Evolutionary conservation across 2,797 vertebrate genomes (phyloP).

Genomic region (Pangasius mekongensis): DNA sequence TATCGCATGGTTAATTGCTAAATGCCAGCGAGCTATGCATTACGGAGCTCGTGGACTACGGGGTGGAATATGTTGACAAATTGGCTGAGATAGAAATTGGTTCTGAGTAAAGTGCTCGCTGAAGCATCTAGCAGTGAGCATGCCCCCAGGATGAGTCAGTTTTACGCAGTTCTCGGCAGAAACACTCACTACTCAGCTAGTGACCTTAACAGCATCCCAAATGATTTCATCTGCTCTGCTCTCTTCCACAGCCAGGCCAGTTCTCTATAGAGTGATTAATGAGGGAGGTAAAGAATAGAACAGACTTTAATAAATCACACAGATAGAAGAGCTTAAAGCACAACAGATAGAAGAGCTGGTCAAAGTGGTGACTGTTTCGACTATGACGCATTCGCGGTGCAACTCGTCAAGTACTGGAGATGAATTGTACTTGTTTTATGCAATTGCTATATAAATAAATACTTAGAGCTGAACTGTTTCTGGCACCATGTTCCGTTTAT

Average conservation of each 20-base stretch:
- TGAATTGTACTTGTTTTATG: slow-evolving; percentile 15
- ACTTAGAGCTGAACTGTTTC: neutral
- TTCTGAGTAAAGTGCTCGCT: slow-evolving; percentile 39
- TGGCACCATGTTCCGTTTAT: neutral
- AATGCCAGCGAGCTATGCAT: slow-evolving; percentile 11
- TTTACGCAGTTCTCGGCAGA: slow-evolving; percentile 35
- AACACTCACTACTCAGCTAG: slow-evolving; percentile 37
- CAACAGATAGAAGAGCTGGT: slow-evolving; percentile 12
- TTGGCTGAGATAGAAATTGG: slow-evolving; percentile 44
- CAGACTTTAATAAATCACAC: slow-evolving; percentile 57
- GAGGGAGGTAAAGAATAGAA: slow-evolving; percentile 43
- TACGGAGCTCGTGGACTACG: neutral
- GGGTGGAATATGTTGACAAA: slow-evolving; percentile 38
- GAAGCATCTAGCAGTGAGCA: slow-evolving; percentile 31
- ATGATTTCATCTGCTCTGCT: slow-evolving; percentile 53
- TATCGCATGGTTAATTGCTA: slow-evolving; percentile 6
- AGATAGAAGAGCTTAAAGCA: slow-evolving; percentile 32
- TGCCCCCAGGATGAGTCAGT: slow-evolving; percentile 38
- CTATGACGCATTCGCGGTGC: neutral
- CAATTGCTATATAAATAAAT: slow-evolving; percentile 34
- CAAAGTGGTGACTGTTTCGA: slow-evolving; percentile 13
- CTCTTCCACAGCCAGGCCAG: slow-evolving; percentile 40
- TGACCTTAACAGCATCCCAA: slow-evolving; percentile 59
- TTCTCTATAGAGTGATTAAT: slow-evolving; percentile 58
- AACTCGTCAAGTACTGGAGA: neutral